phyloP scores from a whole-genome alignment of 2,888 invertebrate genomes.

The Scaeva pyrastri region DNA sequence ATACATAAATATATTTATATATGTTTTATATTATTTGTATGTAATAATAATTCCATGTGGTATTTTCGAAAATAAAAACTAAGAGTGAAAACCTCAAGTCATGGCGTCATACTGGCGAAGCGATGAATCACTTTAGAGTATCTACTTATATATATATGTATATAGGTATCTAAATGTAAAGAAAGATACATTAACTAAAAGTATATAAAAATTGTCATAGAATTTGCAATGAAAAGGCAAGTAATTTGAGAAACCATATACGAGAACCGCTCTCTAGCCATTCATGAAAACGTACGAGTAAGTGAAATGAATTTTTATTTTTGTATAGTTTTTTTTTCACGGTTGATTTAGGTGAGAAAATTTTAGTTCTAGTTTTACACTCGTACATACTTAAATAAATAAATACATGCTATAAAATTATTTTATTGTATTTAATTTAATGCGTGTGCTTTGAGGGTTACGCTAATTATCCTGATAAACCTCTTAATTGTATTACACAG shows the following conservation, averaged over 20 bases:
- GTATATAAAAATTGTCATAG: conserved; percentile 19
- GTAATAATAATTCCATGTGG: conserved; percentile 21
- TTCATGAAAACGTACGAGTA: conserved; percentile 31
- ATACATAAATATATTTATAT: no score
- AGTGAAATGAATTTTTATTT: conserved; percentile 10
- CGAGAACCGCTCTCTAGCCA: conserved; percentile 34
- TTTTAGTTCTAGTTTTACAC: background rate
- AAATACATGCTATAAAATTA: background rate
- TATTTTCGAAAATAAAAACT: conserved; percentile 17
- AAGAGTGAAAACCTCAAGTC: conserved; percentile 28
- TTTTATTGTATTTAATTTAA: conserved; percentile 2
- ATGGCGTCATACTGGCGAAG: conserved; percentile 34
- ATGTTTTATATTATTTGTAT: background rate
- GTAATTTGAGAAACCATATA: conserved; percentile 42
- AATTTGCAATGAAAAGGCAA: conserved; percentile 43
- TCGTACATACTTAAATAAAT: no score
- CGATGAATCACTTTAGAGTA: conserved; percentile 17
- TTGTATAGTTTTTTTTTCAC: background rate
- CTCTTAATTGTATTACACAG: no score
- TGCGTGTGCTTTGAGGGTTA: background rate
- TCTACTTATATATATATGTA: background rate
- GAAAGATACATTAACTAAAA: background rate
- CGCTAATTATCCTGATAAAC: conserved; percentile 23
- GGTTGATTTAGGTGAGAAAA: conserved; percentile 14
- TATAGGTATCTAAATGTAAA: background rate